Evolutionary conservation across 2,888 invertebrate species (phyloP).

Genomic region (Sarcophaga carnaria): DNA sequence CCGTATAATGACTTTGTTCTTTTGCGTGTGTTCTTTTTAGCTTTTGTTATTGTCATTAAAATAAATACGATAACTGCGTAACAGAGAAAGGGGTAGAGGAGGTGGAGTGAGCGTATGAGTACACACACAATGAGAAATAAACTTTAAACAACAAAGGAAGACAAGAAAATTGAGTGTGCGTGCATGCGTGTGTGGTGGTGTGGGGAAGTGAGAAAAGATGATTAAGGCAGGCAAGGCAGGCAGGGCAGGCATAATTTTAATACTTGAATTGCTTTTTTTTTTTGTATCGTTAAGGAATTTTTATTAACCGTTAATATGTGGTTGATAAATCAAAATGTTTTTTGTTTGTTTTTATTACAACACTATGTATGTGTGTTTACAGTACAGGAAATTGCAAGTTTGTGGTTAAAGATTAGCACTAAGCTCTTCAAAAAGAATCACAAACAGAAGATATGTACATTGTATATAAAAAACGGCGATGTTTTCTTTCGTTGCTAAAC

Average conservation of each 20-base stretch:
- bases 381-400: not conserved
- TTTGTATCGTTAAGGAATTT: not conserved
- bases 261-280: not conserved
- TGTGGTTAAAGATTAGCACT: not conserved
- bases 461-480: too few relatives aligned
- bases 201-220: not conserved
- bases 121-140: not conserved
- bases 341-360: not conserved
- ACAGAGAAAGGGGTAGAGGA: not conserved
- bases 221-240: not conserved
- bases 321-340: constrained; percentile 1
- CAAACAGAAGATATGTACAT: not conserved
- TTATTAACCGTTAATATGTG: not conserved
- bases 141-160: not conserved
- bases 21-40: constrained; percentile 22
- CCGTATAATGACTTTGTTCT: constrained; percentile 29
- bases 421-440: not conserved
- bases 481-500: too few relatives aligned
- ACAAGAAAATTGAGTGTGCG: not conserved
- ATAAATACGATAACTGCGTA: not conserved
- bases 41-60: constrained; percentile 11
- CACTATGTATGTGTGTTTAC: not conserved
- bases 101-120: not conserved
- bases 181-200: not conserved
- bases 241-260: not conserved